Base-by-base conservation (phyloP, 2,888 invertebrate genomes). In the Eupithecia dodoneata region DNA sequence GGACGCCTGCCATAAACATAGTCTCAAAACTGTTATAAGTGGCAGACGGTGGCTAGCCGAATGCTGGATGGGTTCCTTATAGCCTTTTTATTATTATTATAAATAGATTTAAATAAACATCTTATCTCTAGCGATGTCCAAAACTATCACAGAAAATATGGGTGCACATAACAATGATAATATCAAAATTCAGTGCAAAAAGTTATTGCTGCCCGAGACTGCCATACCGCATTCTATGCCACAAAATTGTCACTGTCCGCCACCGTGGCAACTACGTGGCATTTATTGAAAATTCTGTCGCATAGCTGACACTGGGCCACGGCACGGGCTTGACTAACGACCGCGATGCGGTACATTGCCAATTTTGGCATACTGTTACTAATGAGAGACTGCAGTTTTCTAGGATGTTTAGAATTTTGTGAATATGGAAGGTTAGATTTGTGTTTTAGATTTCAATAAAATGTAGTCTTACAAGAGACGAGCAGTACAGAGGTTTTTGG, bases 221-320 rank as follows among this genome's bases (percentile, higher is more conserved):
- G 55, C 55, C 55, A 59, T 41, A 30, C 47, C 45, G 30, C 70
- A 73, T 71, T 71, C 47, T 18, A 71, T 73, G 75, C 71, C 76
- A 76, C 78, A 76, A 76, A 75, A 78, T 69, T 74, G 73, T 76
- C 73, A 74, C 52, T 65, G 78, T 73, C 47, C 47, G 63, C 67
- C 41, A 73, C 71, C 49, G 76, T 59, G 41, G 76, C 66, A 9
- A 52, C 59, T 67, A 71, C 59, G 73, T 78, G 78, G 71, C 78
- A 66, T 78, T 76, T 76, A 76, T 79, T 79, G 78, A 79, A 77
- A 77, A 79, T 79, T 79, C 74, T 74, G 78, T 79, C 74, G 78
- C 78, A 74, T 76, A 74, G 74, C 78, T 69, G 76, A 72, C 74
- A 70, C 76, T 76, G 78, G 63, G 72, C 70, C 72, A 66, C 69